Evolutionary conservation across 1,140 invertebrate species (phyloP).

Genomic region (Diorhabda carinulata): DNA sequence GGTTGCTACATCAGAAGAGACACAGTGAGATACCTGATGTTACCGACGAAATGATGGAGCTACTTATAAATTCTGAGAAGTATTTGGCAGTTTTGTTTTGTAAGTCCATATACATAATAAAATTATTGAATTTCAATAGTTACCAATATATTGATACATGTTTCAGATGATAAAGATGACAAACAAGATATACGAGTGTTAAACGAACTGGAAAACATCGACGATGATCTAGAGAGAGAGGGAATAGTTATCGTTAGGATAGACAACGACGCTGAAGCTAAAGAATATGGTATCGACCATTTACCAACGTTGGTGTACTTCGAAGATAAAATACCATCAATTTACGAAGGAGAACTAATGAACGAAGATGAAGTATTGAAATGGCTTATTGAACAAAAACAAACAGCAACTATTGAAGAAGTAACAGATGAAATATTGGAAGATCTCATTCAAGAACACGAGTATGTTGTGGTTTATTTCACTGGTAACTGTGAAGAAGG

Average conservation of each 20-base stretch:
- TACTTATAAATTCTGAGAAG: slow-evolving; percentile 74
- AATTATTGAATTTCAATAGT: not conserved
- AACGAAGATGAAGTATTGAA: slow-evolving; percentile 88
- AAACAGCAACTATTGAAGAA: slow-evolving; percentile 89
- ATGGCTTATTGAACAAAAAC: slow-evolving; percentile 88
- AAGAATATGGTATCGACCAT: slow-evolving; percentile 87
- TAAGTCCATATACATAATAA: slow-evolving; percentile 51
- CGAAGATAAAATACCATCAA: slow-evolving; percentile 85
- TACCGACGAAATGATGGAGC: slow-evolving; percentile 91
- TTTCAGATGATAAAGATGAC: slow-evolving; percentile 82
- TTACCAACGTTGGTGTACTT: slow-evolving; percentile 86
- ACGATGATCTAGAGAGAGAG: slow-evolving; percentile 86
- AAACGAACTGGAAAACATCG: slow-evolving; percentile 88
- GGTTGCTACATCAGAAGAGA: slow-evolving; percentile 84
- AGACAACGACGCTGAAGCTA: slow-evolving; percentile 82
- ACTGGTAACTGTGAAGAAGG: slow-evolving; percentile 86
- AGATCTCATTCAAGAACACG: slow-evolving; percentile 83
- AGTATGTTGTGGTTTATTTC: slow-evolving; percentile 92
- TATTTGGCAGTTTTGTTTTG: slow-evolving; percentile 83
- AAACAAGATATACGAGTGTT: slow-evolving; percentile 83
- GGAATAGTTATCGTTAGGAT: slow-evolving; percentile 86
- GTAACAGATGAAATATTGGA: slow-evolving; percentile 88
- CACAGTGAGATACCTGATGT: slow-evolving; percentile 89
- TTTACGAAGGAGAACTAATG: slow-evolving; percentile 87
- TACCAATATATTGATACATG: not conserved